Conservation (phyloP, 2,888 invertebrate species). For the Drosophila leonis region DNA sequence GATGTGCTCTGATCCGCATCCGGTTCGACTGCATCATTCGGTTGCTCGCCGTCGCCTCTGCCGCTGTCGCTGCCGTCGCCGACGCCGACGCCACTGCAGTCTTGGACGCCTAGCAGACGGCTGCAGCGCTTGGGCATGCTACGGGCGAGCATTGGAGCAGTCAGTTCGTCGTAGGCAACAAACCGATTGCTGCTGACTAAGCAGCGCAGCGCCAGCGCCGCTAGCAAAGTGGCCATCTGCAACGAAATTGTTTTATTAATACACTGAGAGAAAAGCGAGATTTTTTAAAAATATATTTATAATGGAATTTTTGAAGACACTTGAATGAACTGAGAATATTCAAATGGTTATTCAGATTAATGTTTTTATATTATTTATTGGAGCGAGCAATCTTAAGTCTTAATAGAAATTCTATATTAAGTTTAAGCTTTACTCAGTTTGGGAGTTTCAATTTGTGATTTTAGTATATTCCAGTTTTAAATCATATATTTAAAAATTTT, state of each 20-base stretch:
- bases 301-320: too few relatives aligned
- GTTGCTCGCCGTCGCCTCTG: background rate
- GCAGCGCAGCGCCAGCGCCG: slow-evolving; percentile 62
- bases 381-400: background rate
- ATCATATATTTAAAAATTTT: too few relatives aligned
- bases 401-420: too few relatives aligned
- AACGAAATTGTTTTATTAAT: background rate
- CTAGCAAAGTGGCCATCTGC: slow-evolving; percentile 59
- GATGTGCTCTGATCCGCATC: slow-evolving; percentile 41
- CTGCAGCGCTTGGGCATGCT: slow-evolving; percentile 47
- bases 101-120: slow-evolving; percentile 29
- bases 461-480: background rate
- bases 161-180: slow-evolving; percentile 52
- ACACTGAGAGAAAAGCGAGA: background rate
- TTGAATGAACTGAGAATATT: too few relatives aligned
- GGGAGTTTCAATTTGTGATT: background rate
- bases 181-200: slow-evolving; percentile 41
- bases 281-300: too few relatives aligned
- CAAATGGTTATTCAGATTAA: too few relatives aligned
- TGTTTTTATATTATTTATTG: background rate
- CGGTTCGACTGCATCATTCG: slow-evolving; percentile 1
- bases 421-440: too few relatives aligned
- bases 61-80: background rate
- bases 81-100: slow-evolving; percentile 12
- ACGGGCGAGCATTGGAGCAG: slow-evolving; percentile 13